Base-by-base conservation (phyloP, 2,888 invertebrate genomes). In the Nesidiocoris tenuis region DNA sequence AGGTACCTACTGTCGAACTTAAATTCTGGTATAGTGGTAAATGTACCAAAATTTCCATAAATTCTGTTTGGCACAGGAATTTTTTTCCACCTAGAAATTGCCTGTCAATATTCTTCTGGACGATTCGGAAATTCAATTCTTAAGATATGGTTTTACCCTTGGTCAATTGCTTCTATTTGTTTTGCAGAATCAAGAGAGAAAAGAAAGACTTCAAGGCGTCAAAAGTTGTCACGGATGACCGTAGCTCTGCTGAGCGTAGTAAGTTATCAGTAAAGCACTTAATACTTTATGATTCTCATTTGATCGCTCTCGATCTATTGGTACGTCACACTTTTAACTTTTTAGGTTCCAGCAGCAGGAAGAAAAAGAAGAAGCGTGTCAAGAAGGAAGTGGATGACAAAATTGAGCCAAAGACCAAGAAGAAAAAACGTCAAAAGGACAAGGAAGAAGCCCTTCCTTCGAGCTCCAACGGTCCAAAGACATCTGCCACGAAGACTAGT, bases 351-450 rank as follows among this genome's bases (percentile, higher is more conserved):
- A 65, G 17, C 25, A n/a, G 17, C 7, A 65, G 39, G 39, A 65
- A 25, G 70, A n/a, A n/a, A n/a, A 70, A 59, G 61, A 70, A 59
- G n/a, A 70, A 70, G 16, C 24, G 59, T n/a, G n/a, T n/a, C n/a
- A n/a, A n/a, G n/a, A n/a, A n/a, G n/a, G n/a, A n/a, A n/a, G n/a
- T n/a, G 3, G 23, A 59, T 7, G 59, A 70, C 24, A 16, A 24
- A 9, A 18, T 23, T 17, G 70, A 70, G 7, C 24, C n/a, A 0
- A 59, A 23, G 18, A 12, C 21, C 1, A 70, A 18, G 9, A 70
- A 70, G 25, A 70, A 70, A 59, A 70, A 59, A 16, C 56, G 39
- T 12, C 39, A 24, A 25, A 9, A 22, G 1, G 24, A 70, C 7
- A 54, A 3, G 2, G 25, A 39, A 24, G n/a, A 0, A 3, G 18